phyloP scores from a whole-genome alignment of 2,797 vertebrate genomes.

The Chaunax sp. region DNA sequence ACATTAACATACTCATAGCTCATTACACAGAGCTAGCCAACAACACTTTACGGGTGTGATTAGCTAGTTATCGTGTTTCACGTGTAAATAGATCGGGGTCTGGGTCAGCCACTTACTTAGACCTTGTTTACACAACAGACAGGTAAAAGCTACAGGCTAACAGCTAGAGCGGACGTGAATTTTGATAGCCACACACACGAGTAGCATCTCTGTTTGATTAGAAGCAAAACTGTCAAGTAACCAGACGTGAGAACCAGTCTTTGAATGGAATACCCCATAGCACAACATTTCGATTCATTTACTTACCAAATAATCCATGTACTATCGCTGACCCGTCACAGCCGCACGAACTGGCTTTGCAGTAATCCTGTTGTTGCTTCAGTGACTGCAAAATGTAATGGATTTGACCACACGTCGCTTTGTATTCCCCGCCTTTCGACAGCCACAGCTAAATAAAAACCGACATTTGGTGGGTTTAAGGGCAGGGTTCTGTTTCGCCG shows the following conservation, averaged over 20 bases:
- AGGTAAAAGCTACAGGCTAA: conserved; percentile 12
- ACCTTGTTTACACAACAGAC: conserved; percentile 22
- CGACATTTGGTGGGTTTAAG: conserved; percentile 52
- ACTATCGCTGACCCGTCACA: conserved; percentile 68
- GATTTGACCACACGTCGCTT: conserved; percentile 68
- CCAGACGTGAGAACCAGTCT: not conserved
- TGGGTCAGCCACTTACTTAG: conserved; percentile 57
- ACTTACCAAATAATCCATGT: conserved; percentile 88
- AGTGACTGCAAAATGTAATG: conserved; percentile 38
- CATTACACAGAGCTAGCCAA: not conserved
- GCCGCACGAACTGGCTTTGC: conserved; percentile 54
- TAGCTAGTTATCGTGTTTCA: conserved; percentile 29
- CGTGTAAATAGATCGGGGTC: conserved; percentile 41
- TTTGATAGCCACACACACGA: conserved; percentile 34
- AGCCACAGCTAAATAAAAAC: conserved; percentile 52
- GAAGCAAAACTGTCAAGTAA: conserved; percentile 4
- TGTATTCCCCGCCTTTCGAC: conserved; percentile 81
- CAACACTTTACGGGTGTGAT: conserved; percentile 16
- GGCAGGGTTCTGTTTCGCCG: conserved; percentile 25
- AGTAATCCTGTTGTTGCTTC: conserved; percentile 58
- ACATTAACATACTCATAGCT: not conserved
- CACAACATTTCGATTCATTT: conserved; percentile 7
- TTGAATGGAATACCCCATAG: not conserved
- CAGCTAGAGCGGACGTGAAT: not conserved
- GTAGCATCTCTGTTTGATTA: not conserved